phyloP scores from a whole-genome alignment of 2,797 vertebrate genomes.

The Coregonus suidteri region DNA sequence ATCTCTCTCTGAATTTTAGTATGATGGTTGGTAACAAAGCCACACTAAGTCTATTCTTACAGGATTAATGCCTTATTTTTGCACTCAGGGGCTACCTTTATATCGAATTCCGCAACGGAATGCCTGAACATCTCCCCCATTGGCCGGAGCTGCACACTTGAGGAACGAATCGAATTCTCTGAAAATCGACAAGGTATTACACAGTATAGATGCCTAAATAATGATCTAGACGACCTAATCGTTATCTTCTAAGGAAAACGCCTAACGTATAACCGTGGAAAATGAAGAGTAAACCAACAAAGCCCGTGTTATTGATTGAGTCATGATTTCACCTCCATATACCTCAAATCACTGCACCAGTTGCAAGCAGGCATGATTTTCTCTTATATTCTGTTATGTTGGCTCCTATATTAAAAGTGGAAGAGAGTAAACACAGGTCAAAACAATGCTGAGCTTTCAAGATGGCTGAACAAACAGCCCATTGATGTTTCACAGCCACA shows the following conservation, averaged over 20 bases:
- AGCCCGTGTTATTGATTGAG: background rate
- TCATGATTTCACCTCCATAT: background rate
- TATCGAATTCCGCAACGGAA: slow-evolving; percentile 98
- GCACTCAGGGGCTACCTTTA: slow-evolving; percentile 91
- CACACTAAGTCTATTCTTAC: background rate
- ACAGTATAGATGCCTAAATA: background rate
- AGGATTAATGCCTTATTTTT: background rate
- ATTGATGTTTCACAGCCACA: slow-evolving; percentile 36
- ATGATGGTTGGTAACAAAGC: background rate
- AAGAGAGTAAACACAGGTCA: background rate
- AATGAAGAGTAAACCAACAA: background rate
- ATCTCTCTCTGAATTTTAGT: background rate
- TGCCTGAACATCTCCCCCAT: slow-evolving; percentile 95
- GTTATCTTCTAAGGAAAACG: background rate
- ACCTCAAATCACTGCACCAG: background rate
- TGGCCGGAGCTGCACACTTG: slow-evolving; percentile 90
- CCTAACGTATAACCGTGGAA: background rate
- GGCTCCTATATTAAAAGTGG: background rate
- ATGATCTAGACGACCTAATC: background rate
- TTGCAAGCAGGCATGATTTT: background rate
- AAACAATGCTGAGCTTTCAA: slow-evolving; percentile 50
- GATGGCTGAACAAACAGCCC: slow-evolving; percentile 29
- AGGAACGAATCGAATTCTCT: slow-evolving; percentile 93
- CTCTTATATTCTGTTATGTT: background rate
- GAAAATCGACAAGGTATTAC: slow-evolving; percentile 93